Base-by-base conservation (phyloP, 2,113 vertebrate genomes). In the Peromyscus leucopus region DNA sequence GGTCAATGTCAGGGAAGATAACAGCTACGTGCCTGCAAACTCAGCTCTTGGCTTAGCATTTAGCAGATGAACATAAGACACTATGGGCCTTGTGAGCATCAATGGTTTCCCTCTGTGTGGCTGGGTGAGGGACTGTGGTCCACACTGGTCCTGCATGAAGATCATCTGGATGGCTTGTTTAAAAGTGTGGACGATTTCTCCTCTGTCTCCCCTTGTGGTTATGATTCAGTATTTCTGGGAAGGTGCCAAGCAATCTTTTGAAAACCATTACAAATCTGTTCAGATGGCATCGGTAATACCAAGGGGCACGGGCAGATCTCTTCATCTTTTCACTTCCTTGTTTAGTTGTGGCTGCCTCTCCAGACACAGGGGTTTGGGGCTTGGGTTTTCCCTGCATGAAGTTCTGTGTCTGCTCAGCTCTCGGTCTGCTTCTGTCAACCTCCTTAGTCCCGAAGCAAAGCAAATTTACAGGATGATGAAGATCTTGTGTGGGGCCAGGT, bases 131-230 rank as follows among this genome's bases (percentile, higher is more conserved):
- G 71, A 24, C 6, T 78, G 1, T 74, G 36, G 39, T 48, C 22
- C 65, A 89, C n/a, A 75, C 39, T 86, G 67, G 46, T 82, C 42
- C 86, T 63, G 31, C 78, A n/a, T 72, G 28, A 61, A 63, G 55
- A 86, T 86, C 96, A 42, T 63, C 91, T 79, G 67, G 67, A n/a
- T 4, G 39, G 72, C 55, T 89, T 86, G 39, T 89, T 94, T 78
- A 72, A 96, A 93, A 95, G 75, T 71, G 75, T 17, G 48, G 65
- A 21, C 26, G 2, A 26, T 75, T 91, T 94, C 78, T 97, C 94
- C 86, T 97, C 69, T 72, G 85, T 86, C 63, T 97, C 89, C 78
- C 78, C 89, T 97, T 98, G 96, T 79, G 78, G 48, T 83, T 74
- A 89, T 94, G 94, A 95, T 63, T 91, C 91, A 96, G 46, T 93